These are phyloP conservation scores for Paracanthobrama guichenoti DNA, from an alignment of 2,113 vertebrate species.

Conservation along the genomic window DNA sequence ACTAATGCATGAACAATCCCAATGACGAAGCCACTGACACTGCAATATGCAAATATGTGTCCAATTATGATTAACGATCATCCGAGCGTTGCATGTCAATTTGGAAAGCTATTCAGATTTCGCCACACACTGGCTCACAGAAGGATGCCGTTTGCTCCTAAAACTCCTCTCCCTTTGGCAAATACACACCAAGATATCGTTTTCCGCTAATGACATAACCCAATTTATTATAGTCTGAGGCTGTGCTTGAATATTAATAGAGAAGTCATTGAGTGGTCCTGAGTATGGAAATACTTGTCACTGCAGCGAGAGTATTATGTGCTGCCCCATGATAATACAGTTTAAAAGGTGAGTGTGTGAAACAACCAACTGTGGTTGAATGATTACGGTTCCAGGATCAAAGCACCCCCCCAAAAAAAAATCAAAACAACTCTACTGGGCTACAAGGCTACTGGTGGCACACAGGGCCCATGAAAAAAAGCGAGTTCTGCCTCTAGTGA, in stretches of 20 bases:
- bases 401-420: neutral
- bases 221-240: conserved; percentile 26
- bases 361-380: conserved; percentile 7
- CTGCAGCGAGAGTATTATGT: neutral
- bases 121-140: neutral
- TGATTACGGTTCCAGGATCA: conserved; percentile 9
- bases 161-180: conserved; percentile 23
- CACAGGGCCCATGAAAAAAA: neutral
- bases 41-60: conserved; percentile 53
- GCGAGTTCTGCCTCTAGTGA: neutral
- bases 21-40: conserved; percentile 50
- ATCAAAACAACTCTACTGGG: neutral
- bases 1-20: conserved; percentile 42
- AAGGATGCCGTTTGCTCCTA: conserved; percentile 1
- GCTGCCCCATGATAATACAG: neutral
- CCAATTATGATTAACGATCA: conserved; percentile 49
- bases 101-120: conserved; percentile 36
- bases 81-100: conserved; percentile 45
- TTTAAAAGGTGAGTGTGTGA: neutral
- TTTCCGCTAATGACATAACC: conserved; percentile 31
- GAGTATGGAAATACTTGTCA: neutral
- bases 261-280: neutral
- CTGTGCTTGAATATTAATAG: conserved; percentile 30
- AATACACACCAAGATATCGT: conserved; percentile 19
- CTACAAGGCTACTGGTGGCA: neutral